A percentile compares a stretch with the other conserved stretches of the same genome.
These are phyloP conservation scores for Elysia crispata DNA, from an alignment of 2,888 invertebrate genomes.

Conservation along the genomic window DNA sequence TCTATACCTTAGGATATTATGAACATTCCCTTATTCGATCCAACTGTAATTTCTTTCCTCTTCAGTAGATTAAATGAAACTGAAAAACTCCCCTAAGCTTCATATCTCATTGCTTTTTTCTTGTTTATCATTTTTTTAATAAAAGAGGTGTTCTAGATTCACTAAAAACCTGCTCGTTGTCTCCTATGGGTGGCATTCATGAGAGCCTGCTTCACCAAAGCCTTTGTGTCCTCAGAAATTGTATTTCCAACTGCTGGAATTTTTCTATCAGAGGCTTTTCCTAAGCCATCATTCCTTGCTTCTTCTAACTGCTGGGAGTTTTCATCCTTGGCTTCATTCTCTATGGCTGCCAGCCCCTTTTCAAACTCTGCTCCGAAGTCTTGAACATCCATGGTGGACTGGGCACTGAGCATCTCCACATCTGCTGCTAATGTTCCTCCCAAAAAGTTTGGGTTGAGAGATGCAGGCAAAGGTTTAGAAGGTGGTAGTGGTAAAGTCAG, in stretches of 20 bases:
- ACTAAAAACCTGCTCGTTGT: slow-evolving; percentile 44
- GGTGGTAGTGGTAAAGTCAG: background rate
- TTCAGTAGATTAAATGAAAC: no score
- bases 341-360: slow-evolving; percentile 49
- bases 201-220: slow-evolving; percentile 70
- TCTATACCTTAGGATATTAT: no score
- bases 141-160: no score
- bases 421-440: slow-evolving; percentile 54
- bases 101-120: no score
- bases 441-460: slow-evolving; percentile 51
- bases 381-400: slow-evolving; percentile 59
- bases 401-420: slow-evolving; percentile 74
- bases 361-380: no score
- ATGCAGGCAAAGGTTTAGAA: slow-evolving; percentile 51
- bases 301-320: slow-evolving; percentile 36
- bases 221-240: slow-evolving; percentile 70
- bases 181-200: slow-evolving; percentile 54
- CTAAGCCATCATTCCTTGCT: slow-evolving; percentile 51
- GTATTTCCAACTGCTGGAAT: slow-evolving; percentile 53
- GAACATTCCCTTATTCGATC: no score
- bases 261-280: slow-evolving; percentile 48
- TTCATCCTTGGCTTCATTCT: slow-evolving; percentile 21
- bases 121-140: no score
- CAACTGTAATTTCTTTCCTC: no score
- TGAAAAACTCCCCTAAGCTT: no score